These are phyloP conservation scores for Urocolius indicus DNA, from an alignment of 2,113 vertebrate species.

Conservation along the genomic window DNA sequence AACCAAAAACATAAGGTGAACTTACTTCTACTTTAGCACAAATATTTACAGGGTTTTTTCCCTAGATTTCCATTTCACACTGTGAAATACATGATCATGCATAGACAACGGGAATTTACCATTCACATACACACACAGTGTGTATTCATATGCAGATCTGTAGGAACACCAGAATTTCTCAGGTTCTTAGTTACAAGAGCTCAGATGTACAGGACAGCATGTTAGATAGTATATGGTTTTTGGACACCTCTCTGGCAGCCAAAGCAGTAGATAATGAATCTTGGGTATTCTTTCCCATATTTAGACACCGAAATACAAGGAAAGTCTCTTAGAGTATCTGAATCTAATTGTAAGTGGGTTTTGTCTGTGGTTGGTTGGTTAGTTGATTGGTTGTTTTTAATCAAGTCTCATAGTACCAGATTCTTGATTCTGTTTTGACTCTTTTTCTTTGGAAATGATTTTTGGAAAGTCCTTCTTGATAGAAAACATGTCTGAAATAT, in stretches of 20 bases:
- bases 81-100: neutral
- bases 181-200: neutral
- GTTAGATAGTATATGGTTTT: neutral
- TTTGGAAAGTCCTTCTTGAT: neutral
- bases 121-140: neutral
- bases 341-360: neutral
- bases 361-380: neutral
- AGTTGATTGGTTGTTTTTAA: neutral
- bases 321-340: neutral
- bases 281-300: neutral
- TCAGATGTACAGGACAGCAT: neutral
- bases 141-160: neutral
- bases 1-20: neutral
- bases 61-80: neutral
- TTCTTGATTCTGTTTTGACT: constrained; percentile 9
- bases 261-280: neutral
- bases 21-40: neutral
- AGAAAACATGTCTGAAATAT: neutral
- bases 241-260: neutral
- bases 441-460: neutral
- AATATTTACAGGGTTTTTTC: neutral
- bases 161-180: neutral
- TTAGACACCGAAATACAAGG: neutral
- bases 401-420: neutral
- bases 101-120: neutral